A percentile compares a stretch with the other conserved stretches of the same genome.
These are phyloP conservation scores for Lasiurus borealis DNA, from an alignment of 2,113 vertebrate genomes.

Conservation along the genomic window DNA sequence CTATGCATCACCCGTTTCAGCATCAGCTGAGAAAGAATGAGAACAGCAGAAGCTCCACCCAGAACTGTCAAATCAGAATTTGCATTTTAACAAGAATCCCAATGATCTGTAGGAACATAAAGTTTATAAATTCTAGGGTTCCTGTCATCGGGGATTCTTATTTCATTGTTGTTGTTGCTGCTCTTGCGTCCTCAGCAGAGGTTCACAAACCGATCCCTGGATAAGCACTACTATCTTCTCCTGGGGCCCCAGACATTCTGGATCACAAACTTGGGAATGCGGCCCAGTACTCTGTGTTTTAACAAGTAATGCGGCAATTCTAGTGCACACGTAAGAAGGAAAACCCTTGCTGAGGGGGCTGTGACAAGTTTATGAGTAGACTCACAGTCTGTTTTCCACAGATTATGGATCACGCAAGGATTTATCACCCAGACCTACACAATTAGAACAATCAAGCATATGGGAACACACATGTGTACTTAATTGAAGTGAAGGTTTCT, in stretches of 20 bases:
- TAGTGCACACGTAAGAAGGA: background rate
- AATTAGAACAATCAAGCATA: background rate
- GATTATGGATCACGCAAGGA: too few species aligned
- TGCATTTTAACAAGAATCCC: background rate
- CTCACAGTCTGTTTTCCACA: background rate
- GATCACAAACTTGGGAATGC: background rate
- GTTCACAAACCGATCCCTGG: background rate
- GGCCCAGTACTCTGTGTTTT: background rate
- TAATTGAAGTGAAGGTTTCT: background rate
- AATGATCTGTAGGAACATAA: background rate
- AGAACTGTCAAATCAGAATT: background rate
- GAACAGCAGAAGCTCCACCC: background rate
- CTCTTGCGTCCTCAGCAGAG: background rate
- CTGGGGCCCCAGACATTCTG: background rate
- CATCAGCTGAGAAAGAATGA: background rate
- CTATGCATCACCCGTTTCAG: too few species aligned
- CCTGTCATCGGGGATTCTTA: background rate
- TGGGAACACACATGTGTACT: background rate
- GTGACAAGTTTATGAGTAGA: background rate
- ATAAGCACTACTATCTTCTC: background rate
- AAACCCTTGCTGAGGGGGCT: background rate
- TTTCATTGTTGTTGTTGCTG: background rate
- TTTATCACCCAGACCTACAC: background rate
- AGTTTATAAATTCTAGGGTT: background rate
- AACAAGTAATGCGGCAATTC: background rate